Evolutionary conservation across 2,888 invertebrate species (phyloP).

Genomic region (Caradrina clavipalpis): DNA sequence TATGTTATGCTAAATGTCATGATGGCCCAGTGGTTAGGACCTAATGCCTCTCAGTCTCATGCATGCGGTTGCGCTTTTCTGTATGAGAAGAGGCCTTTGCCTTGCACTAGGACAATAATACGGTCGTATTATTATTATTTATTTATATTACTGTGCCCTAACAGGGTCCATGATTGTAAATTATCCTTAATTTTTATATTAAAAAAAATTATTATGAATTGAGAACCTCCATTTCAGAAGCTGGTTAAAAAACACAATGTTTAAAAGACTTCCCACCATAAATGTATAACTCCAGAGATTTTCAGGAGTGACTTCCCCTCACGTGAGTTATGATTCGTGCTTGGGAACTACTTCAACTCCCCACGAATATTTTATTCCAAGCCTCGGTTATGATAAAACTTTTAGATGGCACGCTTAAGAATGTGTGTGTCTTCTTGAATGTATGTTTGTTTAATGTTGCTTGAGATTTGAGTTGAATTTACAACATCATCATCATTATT

Average conservation of each 20-base stretch:
- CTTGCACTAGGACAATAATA: no score
- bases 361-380: constrained; percentile 61
- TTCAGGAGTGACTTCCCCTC: constrained; percentile 34
- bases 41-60: no score
- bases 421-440: constrained; percentile 39
- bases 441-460: constrained; percentile 11
- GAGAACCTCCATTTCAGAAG: background rate
- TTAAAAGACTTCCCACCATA: constrained; percentile 1
- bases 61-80: no score
- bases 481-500: background rate
- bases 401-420: constrained; percentile 38
- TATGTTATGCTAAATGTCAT: no score
- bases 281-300: constrained; percentile 38
- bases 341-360: constrained; percentile 56
- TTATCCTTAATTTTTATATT: no score
- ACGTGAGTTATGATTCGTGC: constrained; percentile 49
- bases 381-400: constrained; percentile 59
- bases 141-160: no score
- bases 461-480: background rate
- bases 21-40: no score
- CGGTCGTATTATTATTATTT: no score
- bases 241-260: constrained; percentile 1
- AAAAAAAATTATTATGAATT: no score
- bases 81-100: no score
- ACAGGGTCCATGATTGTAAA: no score